Percentiles rank a stretch among this genome's conserved stretches.
These are phyloP conservation scores for Gallirallus australis DNA, from an alignment of 2,797 vertebrate species.

Conservation along the genomic window DNA sequence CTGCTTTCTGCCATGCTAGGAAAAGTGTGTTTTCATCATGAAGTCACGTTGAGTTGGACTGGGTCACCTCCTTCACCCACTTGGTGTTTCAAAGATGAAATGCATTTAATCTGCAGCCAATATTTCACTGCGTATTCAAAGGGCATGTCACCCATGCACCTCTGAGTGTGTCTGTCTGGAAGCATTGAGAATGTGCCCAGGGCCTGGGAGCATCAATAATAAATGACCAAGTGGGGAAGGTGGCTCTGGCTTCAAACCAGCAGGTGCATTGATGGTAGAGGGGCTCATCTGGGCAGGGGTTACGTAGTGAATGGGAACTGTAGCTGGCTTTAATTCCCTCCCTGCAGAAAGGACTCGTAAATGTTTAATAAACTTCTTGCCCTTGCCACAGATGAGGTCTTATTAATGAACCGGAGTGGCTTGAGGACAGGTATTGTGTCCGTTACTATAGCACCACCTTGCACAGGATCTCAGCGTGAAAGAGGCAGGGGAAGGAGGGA, in stretches of 20 bases:
- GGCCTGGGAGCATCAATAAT: neutral
- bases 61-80: neutral
- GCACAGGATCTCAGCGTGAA: conserved; percentile 68
- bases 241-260: neutral
- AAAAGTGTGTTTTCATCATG: accelerated
- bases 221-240: neutral
- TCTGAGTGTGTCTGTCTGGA: neutral
- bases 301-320: neutral
- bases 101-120: neutral
- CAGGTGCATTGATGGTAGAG: neutral
- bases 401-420: conserved; percentile 68
- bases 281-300: accelerated
- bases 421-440: conserved; percentile 76
- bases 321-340: neutral
- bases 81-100: neutral
- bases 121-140: neutral
- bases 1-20: neutral
- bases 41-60: neutral
- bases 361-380: conserved; percentile 85
- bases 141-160: accelerated
- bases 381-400: conserved; percentile 77
- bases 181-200: neutral
- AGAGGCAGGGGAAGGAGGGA: conserved; percentile 34
- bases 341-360: conserved; percentile 71
- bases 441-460: conserved; percentile 84